Evolutionary conservation across 2,888 invertebrate species (phyloP), one percentile per base, ranked within the genome.

Genomic region (Eudemis profundana): DNA sequence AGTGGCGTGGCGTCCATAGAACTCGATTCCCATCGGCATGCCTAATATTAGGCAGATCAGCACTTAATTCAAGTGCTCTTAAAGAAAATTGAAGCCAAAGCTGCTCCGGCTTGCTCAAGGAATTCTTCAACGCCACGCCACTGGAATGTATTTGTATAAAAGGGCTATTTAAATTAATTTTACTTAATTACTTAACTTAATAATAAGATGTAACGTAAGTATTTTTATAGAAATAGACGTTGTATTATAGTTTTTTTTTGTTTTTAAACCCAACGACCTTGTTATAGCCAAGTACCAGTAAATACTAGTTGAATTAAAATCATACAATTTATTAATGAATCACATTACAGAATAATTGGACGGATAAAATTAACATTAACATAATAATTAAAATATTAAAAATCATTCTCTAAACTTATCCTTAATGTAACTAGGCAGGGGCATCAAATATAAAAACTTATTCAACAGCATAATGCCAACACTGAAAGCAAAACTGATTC

Each of bases 361-460:
- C 23, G 27, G 56, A 63, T 57, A 14, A 44, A 59, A 42, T 54
- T 17, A 23, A 44, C 29, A 42, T 54, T 17, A 23, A 44, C 29
- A 49, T 66, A 27, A 36, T 60, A 42, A 14, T 61, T 21, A 46
- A 33, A 44, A 29, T 23, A 17, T 61, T 19, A 49, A 42, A n/a
- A 54, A 50, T 68, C 78, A 90, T 78, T 97, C 96, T 78, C 97
- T 94, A 89, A 98, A 98, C 87, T 98, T 98, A 68, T 96, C 95
- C 77, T 96, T 96, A 12, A 98, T 94, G 79, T 95, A 96, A 33
- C 95, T 94, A 0, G 98, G 97, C 74, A 98, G 85, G 0, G 98
- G 98, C 74, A 98, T 93, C 47, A 97, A 88, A 85, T 98, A 98
- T 59, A 98, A 88, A 68, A 98, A 94, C 82, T 97, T 95, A 82